A percentile compares a stretch with the other conserved stretches of the same genome.
Conservation (phyloP, 2,888 invertebrate species). For the Arctia plantaginis region DNA sequence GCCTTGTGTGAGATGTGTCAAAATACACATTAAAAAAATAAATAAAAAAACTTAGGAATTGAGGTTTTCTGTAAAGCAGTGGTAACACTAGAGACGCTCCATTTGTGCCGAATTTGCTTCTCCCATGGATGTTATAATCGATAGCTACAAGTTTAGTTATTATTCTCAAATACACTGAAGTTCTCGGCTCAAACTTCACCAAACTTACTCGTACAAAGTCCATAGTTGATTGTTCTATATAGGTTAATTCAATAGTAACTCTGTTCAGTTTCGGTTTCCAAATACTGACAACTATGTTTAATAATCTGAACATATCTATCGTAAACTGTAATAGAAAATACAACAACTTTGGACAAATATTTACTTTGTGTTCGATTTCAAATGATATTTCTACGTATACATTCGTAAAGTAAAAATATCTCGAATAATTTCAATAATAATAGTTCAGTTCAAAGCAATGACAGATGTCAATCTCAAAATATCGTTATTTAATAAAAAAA, state of each 20-base stretch:
- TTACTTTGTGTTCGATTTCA: neutral
- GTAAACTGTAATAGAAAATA: neutral
- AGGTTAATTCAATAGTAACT: constrained; percentile 33
- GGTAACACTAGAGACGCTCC: too few species aligned
- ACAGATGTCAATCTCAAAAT: too few species aligned
- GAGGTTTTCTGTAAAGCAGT: too few species aligned
- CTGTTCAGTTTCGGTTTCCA: constrained; percentile 36
- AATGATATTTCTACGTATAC: neutral
- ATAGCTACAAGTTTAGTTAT: neutral
- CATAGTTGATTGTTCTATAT: constrained; percentile 41
- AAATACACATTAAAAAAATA: too few species aligned
- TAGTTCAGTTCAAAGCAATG: too few species aligned
- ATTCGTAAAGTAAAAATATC: neutral
- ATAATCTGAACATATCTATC: neutral
- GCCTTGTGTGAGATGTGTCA: too few species aligned
- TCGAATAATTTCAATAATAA: too few species aligned
- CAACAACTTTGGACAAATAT: neutral
- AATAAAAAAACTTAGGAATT: too few species aligned
- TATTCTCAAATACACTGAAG: neutral
- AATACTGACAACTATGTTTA: constrained; percentile 24
- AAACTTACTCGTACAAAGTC: constrained; percentile 28
- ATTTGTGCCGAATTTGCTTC: too few species aligned
- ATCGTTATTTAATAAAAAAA: too few species aligned
- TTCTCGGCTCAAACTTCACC: neutral
- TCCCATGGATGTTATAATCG: neutral